Conservation (phyloP, 2,888 invertebrate genomes). For the Hyposoter didymator region DNA sequence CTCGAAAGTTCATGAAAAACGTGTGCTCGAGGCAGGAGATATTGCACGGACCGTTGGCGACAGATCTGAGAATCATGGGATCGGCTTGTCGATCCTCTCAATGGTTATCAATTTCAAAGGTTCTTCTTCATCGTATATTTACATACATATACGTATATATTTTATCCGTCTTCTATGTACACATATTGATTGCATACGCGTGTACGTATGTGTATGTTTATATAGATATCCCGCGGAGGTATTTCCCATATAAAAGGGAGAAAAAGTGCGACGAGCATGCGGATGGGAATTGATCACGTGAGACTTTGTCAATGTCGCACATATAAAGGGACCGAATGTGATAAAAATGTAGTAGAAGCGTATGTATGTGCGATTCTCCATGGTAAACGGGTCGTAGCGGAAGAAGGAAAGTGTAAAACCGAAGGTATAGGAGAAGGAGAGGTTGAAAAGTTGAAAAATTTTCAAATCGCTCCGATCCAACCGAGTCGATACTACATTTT, state of each 20-base stretch:
- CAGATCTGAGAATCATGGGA: conserved; percentile 38
- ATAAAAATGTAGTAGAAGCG: conserved; percentile 22
- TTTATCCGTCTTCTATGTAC: background rate
- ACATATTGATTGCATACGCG: background rate
- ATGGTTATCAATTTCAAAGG: conserved; percentile 53
- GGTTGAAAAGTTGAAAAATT: conserved; percentile 57
- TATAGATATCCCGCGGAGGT: background rate
- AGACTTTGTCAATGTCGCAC: conserved; percentile 48
- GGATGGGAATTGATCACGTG: conserved; percentile 53
- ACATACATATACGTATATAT: background rate
- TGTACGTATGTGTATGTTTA: background rate
- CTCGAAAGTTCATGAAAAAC: conserved; percentile 26
- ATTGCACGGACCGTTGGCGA: conserved; percentile 11
- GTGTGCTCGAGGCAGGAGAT: background rate
- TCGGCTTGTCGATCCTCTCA: conserved; percentile 37
- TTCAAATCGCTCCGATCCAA: conserved; percentile 36
- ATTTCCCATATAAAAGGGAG: background rate
- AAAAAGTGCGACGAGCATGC: conserved; percentile 16
- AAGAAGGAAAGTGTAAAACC: background rate
- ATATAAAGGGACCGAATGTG: conserved; percentile 1
- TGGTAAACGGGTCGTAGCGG: background rate
- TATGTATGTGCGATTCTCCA: conserved; percentile 11
- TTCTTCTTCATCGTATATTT: conserved; percentile 8
- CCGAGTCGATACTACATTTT: conserved; percentile 38
- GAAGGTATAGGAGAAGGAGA: conserved; percentile 1